Base-by-base conservation (phyloP, 1,140 invertebrate species). In the Brachionus manjavacas region DNA sequence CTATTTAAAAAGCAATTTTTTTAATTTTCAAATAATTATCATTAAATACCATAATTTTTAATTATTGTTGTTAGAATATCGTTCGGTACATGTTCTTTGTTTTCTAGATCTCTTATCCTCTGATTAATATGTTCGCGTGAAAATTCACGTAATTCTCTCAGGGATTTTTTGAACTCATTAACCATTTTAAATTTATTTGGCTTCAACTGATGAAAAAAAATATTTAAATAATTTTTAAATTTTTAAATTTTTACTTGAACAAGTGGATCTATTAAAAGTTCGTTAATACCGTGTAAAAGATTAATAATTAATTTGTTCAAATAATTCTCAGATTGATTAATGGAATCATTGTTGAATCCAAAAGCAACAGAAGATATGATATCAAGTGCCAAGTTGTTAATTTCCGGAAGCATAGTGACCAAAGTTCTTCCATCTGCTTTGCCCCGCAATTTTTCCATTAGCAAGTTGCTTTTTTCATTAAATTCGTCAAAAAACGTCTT, bases 21-120 rank as follows among this genome's bases (percentile, higher is more conserved):
- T 28, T 16, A 4, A 8, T 39, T 31, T 4, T 39, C 2, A 64
- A 68, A 55, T 43, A 9, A 28, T 60, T 20, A 23, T 14, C 12
- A 16, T 43, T 64, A 14, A 28, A 28, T 68, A 81, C 79, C 41
- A 41, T 28, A 81, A 39, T 81, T 68, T 46, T 64, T 41, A 11
- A 81, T 64, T 35, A 68, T 81, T 12, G 66, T 68, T 39, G 79
- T 64, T 11, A 81, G 23, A 14, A 81, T 81, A 43, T 81, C 79
- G n/a, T 81, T 81, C 16, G 52, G 52, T 0, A 64, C 31, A 66
- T 64, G 60, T 3, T 68, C 79, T 25, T 60, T 64, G n/a, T 81
- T 68, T 23, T 81, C 64, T 14, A 81, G 9, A 12, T 81, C 52
- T 12, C 39, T 25, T 16, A 81, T 64, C 60, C 79, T 35, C 41